These are phyloP conservation scores for Aphelenchoides fujianensis DNA, from an alignment of 1,140 invertebrate species.

Conservation along the genomic window DNA sequence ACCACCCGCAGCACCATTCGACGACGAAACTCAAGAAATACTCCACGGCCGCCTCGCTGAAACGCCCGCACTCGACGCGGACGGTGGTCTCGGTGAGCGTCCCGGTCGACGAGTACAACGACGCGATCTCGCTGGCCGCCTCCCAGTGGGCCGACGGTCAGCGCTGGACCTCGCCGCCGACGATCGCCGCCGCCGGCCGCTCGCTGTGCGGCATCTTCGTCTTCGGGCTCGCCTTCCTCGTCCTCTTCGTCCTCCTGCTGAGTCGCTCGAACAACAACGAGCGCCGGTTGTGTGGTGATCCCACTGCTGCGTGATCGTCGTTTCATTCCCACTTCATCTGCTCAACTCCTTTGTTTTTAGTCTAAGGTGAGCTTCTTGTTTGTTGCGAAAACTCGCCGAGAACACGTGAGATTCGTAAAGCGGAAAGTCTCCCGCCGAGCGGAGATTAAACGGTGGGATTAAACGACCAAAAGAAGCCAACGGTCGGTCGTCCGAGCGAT, in stretches of 20 bases:
- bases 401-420: no score
- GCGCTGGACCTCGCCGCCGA: no score
- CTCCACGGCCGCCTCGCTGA: not conserved
- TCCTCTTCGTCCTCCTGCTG: slow-evolving; percentile 5
- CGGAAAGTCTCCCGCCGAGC: no score
- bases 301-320: not conserved
- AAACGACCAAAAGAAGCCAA: no score
- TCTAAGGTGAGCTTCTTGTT: no score
- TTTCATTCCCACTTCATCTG: no score
- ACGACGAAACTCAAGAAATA: not conserved
- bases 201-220: slow-evolving; percentile 2
- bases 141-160: not conserved
- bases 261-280: slow-evolving; percentile 1
- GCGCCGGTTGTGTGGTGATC: slow-evolving; percentile 4
- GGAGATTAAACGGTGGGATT: no score
- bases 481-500: no score
- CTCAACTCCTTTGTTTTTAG: no score
- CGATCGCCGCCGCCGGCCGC: not conserved
- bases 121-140: not conserved
- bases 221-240: slow-evolving; percentile 2
- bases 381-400: no score
- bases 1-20: not conserved
- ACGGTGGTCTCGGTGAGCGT: not conserved
- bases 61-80: not conserved
- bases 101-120: not conserved